Evolutionary conservation across 2,888 invertebrate species (phyloP).

Genomic region (Troides helena): DNA sequence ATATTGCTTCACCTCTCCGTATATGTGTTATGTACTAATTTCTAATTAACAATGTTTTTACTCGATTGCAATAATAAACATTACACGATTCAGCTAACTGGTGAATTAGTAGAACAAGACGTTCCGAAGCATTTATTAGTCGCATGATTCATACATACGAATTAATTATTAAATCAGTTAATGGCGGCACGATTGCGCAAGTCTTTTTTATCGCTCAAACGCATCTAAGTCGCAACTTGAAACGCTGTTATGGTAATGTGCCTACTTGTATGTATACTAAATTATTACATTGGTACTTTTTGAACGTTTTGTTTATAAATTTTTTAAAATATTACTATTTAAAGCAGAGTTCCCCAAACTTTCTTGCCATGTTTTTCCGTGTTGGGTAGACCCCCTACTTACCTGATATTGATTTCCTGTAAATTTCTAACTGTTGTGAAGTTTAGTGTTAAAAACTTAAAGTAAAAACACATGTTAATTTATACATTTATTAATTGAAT

Average conservation of each 20-base stretch:
- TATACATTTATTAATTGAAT: too few relatives aligned
- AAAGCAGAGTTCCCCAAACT: too few relatives aligned
- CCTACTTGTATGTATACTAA: background rate
- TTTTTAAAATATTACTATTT: too few relatives aligned
- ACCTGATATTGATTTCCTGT: too few relatives aligned
- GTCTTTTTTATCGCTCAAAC: background rate
- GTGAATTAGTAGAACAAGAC: background rate
- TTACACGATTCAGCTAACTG: background rate
- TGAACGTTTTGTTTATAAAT: background rate
- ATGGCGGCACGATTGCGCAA: background rate
- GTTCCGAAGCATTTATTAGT: background rate
- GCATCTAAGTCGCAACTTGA: background rate
- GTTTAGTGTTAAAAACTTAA: too few relatives aligned
- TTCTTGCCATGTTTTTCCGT: too few relatives aligned
- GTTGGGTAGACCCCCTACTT: too few relatives aligned
- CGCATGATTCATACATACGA: background rate
- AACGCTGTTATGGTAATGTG: too few relatives aligned
- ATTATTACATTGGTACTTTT: background rate
- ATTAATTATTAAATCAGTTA: background rate
- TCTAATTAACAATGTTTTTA: background rate
- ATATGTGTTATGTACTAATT: background rate
- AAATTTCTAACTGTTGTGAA: too few relatives aligned
- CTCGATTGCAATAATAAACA: background rate
- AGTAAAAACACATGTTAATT: too few relatives aligned
- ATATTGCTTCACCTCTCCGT: too few relatives aligned